phyloP scores from a whole-genome alignment of 2,888 invertebrate species.

The Polylopha cassiicola region DNA sequence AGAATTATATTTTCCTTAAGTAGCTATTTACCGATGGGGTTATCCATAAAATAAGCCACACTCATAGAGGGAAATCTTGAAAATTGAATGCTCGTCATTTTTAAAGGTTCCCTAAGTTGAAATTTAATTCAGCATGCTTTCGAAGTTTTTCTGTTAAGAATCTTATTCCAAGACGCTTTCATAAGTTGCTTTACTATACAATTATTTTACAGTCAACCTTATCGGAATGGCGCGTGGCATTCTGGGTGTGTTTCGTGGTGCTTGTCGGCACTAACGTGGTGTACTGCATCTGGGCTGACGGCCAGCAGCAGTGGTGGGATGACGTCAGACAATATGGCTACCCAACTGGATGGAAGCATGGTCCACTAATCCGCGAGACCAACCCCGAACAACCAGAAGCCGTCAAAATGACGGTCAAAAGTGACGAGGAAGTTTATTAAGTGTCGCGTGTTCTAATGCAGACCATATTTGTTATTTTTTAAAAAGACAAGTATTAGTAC shows the following conservation, averaged over 20 bases:
- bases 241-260: conserved; percentile 79
- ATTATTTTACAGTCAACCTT: conserved; percentile 51
- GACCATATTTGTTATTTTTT: too few species aligned
- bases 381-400: conserved; percentile 30
- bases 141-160: background rate
- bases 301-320: conserved; percentile 81
- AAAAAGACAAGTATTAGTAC: too few species aligned
- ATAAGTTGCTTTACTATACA: background rate
- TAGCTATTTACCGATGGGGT: too few species aligned
- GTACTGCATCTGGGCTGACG: conserved; percentile 77
- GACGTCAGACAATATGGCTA: conserved; percentile 49
- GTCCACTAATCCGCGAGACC: conserved; percentile 26
- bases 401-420: conserved; percentile 15
- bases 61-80: too few species aligned
- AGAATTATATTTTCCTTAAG: too few species aligned
- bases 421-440: conserved; percentile 7
- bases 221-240: conserved; percentile 74
- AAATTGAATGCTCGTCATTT: too few species aligned
- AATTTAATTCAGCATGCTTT: too few species aligned
- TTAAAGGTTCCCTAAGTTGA: background rate
- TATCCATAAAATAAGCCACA: too few species aligned
- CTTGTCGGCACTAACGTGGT: conserved; percentile 74
- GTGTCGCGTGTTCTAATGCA: background rate
- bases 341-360: conserved; percentile 36
- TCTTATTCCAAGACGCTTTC: too few species aligned